Base-by-base conservation (phyloP, 2,888 invertebrate genomes). In the Phania funesta region DNA sequence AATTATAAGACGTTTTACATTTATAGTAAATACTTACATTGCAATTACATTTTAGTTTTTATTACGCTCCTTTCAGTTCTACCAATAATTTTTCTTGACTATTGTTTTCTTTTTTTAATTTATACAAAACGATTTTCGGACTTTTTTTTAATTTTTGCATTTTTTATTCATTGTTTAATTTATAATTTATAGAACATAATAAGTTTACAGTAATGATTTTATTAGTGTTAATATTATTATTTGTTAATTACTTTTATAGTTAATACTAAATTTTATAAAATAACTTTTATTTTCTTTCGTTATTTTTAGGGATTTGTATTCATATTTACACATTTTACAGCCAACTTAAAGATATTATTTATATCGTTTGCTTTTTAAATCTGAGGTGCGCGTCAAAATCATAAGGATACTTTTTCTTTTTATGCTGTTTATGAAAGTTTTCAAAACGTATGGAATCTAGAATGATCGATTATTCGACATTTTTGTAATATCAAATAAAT, bases 261-360 rank as follows among this genome's bases (percentile, higher is more conserved):
- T 83, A 80, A 80, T 74, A 77, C 68, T 80, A 80, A 60, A 70
- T 74, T 83, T 80, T 81, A 80, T 58, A 80, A 80, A 80, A 75
- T 44, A 65, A 74, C 11, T 65, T 67, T 62, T 35, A 65, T 54
- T 71, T 76, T 41, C 7, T 35, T 64, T 48, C 1, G 18, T 54
- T 64, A 58, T 38, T 58, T 18, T 65, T 24, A 54, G 46, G 54
- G 46, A 65, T 24, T 58, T 35, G 32, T 62, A 26, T 44, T 52
- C n/a, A 60, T 82, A 82, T 82, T 70, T 82, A 82, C 82, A 82
- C 64, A 75, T 78, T 82, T 82, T 82, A 82, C 82, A 82, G 75
- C 78, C 78, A 75, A 70, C 82, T 77, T 82, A 78, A 73, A 38
- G 16, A 41, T 56, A 58, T 41, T 26, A 24, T 80, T 58, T 70